Conservation (phyloP, 2,888 invertebrate genomes). For the Anarsia innoxiella region DNA sequence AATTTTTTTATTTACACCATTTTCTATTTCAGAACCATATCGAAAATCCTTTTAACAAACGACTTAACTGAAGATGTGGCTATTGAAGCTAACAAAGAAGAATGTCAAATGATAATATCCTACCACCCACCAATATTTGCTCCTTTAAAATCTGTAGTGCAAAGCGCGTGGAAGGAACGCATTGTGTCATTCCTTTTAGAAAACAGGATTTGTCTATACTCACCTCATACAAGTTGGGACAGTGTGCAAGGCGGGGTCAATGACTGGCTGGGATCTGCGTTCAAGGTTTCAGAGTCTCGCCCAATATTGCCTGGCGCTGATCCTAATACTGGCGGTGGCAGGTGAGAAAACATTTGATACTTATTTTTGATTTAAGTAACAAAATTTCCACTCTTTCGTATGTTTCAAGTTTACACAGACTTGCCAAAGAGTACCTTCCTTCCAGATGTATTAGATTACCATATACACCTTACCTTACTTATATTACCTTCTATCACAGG, state of each 20-base stretch:
- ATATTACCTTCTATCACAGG: no score
- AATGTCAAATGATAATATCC: conserved; percentile 87
- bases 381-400: neutral
- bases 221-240: conserved; percentile 96
- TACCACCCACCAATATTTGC: conserved; percentile 98
- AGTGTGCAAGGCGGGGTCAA: conserved; percentile 88
- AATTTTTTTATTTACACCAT: no score
- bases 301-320: conserved; percentile 53
- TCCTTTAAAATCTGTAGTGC: conserved; percentile 85
- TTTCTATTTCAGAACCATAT: conserved; percentile 68
- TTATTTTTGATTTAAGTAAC: no score
- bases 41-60: conserved; percentile 88
- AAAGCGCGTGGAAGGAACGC: conserved; percentile 88
- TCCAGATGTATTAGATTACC: neutral
- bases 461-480: neutral
- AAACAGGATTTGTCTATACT: conserved; percentile 90
- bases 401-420: neutral
- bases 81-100: conserved; percentile 81
- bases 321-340: conserved; percentile 68
- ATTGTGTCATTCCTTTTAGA: conserved; percentile 87
- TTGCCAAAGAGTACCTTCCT: neutral
- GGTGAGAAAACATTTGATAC: conserved; percentile 40
- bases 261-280: conserved; percentile 91
- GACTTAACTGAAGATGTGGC: conserved; percentile 93
- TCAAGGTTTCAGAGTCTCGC: conserved; percentile 51